Conservation (phyloP, 2,888 invertebrate genomes). For the Sinelater perroti region DNA sequence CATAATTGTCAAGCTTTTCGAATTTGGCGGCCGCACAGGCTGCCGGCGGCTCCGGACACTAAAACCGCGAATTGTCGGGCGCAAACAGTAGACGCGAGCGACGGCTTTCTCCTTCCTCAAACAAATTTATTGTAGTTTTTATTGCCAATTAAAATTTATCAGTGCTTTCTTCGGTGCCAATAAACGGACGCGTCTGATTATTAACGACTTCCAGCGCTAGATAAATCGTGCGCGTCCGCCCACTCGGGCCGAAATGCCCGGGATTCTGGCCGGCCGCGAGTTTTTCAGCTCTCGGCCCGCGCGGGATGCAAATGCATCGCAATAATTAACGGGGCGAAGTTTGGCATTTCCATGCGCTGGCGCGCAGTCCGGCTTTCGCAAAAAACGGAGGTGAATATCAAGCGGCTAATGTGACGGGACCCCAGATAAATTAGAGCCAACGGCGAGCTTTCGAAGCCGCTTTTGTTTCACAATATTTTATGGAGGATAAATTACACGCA, state of each 20-base stretch:
- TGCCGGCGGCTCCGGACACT: not conserved
- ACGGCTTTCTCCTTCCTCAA: slow-evolving; percentile 9
- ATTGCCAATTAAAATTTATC: slow-evolving; percentile 15
- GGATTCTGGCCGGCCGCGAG: no score
- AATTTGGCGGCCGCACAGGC: no score
- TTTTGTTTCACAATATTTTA: no score
- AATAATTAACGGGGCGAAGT: not conserved
- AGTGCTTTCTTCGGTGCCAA: slow-evolving; percentile 7
- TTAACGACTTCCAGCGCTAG: slow-evolving; percentile 7
- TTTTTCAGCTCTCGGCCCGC: no score
- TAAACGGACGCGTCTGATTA: slow-evolving; percentile 8
- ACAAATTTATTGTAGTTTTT: slow-evolving; percentile 13
- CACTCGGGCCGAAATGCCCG: not conserved
- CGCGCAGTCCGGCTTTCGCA: not conserved
- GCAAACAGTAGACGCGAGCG: slow-evolving; percentile 3
- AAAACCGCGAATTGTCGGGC: not conserved
- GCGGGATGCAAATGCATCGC: not conserved
- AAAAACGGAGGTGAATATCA: slow-evolving; percentile 7
- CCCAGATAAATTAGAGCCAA: no score
- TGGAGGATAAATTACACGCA: no score
- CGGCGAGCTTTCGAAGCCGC: no score
- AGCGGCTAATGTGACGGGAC: no score
- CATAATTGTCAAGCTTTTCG: no score
- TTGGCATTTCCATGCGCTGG: not conserved
- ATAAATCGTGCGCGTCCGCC: slow-evolving; percentile 8